phyloP scores from a whole-genome alignment of 2,113 vertebrate species.

The Toxotes chatareus region DNA sequence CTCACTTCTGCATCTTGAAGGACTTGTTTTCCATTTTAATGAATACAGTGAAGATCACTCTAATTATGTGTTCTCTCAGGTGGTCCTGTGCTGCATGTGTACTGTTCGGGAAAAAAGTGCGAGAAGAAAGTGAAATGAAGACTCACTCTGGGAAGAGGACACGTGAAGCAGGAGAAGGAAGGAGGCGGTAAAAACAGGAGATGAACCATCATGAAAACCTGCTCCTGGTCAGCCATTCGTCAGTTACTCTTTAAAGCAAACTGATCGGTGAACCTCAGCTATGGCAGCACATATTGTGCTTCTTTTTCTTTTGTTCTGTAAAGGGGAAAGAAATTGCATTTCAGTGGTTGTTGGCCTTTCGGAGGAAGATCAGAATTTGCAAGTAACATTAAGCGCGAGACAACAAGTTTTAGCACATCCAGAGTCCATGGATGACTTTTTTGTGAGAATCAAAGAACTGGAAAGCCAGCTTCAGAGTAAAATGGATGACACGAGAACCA shows the following conservation, averaged over 20 bases:
- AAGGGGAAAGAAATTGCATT: constrained; percentile 40
- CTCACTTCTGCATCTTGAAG: constrained; percentile 15
- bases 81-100: constrained; percentile 48
- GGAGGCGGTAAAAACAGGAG: constrained; percentile 15
- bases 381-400: constrained; percentile 19
- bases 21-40: constrained; percentile 44
- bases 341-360: constrained; percentile 33
- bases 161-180: constrained; percentile 7
- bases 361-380: constrained; percentile 37
- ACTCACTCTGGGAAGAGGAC: constrained; percentile 13
- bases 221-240: constrained; percentile 10
- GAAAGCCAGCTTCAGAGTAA: neutral
- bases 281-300: constrained; percentile 64
- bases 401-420: constrained; percentile 43
- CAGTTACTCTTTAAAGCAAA: constrained; percentile 30
- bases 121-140: constrained; percentile 33
- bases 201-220: constrained; percentile 22
- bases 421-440: constrained; percentile 5
- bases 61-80: constrained; percentile 65
- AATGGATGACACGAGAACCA: constrained; percentile 4
- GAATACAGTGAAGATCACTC: constrained; percentile 40
- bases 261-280: neutral
- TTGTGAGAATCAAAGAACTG: constrained; percentile 23
- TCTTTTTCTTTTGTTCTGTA: constrained; percentile 65
- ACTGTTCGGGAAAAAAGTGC: constrained; percentile 19